A percentile compares a stretch with the other conserved stretches of the same genome.
Conservation (phyloP, 2,888 invertebrate genomes). For the Drosophila setosimentum region DNA sequence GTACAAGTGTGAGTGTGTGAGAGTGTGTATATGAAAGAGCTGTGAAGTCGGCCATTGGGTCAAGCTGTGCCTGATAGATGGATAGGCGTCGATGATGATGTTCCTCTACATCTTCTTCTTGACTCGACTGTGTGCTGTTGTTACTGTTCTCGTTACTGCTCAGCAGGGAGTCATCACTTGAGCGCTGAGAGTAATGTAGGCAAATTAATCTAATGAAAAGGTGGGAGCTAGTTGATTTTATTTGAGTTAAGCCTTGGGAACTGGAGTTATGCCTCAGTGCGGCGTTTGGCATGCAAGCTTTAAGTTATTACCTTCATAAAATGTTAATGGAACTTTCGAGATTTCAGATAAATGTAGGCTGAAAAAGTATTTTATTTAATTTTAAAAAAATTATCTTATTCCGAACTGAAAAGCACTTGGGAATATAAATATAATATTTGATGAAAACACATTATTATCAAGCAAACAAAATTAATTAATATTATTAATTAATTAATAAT, state of each 20-base stretch:
- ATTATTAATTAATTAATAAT: not conserved
- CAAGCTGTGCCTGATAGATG: conserved; percentile 77
- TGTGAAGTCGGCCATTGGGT: conserved; percentile 80
- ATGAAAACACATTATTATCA: not conserved
- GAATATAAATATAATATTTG: not conserved
- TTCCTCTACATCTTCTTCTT: conserved; percentile 21
- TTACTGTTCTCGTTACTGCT: conserved; percentile 31
- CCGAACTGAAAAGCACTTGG: not conserved
- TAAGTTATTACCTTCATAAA: conserved; percentile 67
- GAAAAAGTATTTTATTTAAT: not conserved
- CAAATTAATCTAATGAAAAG: conserved; percentile 77
- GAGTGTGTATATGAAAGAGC: conserved; percentile 58
- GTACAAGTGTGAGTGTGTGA: not conserved
- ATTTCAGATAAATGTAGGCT: not conserved
- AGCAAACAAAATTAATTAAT: not conserved
- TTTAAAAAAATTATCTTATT: not conserved
- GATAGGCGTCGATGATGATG: conserved; percentile 69
- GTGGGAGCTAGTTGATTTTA: conserved; percentile 62
- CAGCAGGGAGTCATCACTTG: conserved; percentile 65
- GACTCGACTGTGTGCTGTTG: conserved; percentile 20
- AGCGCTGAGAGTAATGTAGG: conserved; percentile 70
- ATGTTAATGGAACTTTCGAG: conserved; percentile 46
- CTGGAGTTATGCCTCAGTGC: conserved; percentile 36
- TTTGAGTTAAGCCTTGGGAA: conserved; percentile 46
- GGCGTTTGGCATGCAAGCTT: conserved; percentile 37